Conservation (phyloP, 2,888 invertebrate genomes). For the Meliscaeva auricollis region DNA sequence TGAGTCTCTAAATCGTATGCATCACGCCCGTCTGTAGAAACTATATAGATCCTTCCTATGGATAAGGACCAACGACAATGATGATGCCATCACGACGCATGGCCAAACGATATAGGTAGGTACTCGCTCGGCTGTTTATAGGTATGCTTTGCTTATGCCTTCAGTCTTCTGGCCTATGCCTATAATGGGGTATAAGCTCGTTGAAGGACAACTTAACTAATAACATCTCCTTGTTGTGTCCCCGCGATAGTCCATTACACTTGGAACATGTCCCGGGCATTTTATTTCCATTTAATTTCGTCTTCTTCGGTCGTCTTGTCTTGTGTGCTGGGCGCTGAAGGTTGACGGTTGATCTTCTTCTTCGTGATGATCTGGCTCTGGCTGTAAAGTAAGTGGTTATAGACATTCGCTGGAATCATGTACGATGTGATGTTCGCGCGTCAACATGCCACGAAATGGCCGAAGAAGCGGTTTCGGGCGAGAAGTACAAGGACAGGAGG, state of each 20-base stretch:
- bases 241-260: slow-evolving; percentile 66
- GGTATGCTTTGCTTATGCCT: slow-evolving; percentile 4
- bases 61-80: slow-evolving; percentile 67
- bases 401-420: slow-evolving; percentile 72
- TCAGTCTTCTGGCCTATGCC: slow-evolving; percentile 41
- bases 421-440: slow-evolving; percentile 76
- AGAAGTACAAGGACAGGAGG: not conserved
- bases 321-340: too few relatives aligned
- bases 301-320: slow-evolving; percentile 58
- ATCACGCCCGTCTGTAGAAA: slow-evolving; percentile 1
- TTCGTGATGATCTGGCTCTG: not conserved
- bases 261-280: slow-evolving; percentile 74
- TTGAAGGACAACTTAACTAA: slow-evolving; percentile 77
- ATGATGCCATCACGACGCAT: slow-evolving; percentile 74
- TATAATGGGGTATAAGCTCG: slow-evolving; percentile 60
- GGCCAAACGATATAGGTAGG: too few relatives aligned
- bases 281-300: slow-evolving; percentile 77
- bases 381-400: slow-evolving; percentile 71
- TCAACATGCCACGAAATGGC: slow-evolving; percentile 74
- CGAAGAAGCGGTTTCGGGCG: slow-evolving; percentile 2
- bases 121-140: too few relatives aligned
- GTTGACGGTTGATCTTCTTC: slow-evolving; percentile 11
- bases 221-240: slow-evolving; percentile 73
- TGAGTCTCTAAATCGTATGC: not conserved
- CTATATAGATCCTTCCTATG: slow-evolving; percentile 42